Base-by-base conservation (phyloP, 1,140 invertebrate genomes). In the Zaprionus gabonicus region DNA sequence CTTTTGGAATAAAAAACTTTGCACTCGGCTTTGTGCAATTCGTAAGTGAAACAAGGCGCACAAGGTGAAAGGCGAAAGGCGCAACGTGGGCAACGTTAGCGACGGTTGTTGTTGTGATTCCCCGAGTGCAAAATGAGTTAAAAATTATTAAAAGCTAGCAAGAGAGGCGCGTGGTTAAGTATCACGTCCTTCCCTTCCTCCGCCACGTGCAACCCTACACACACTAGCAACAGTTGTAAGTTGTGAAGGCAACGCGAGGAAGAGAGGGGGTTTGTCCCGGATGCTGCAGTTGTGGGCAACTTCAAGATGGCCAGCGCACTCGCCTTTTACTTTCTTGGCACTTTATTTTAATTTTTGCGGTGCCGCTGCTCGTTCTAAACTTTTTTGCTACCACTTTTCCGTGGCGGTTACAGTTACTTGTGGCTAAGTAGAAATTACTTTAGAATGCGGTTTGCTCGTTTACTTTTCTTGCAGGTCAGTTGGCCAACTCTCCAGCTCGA, bases 271-370 rank as follows among this genome's bases (percentile, higher is more conserved):
- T 10, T 34, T 41, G 15, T 0, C 41, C 41, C 74, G 69, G 73
- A 76, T 64, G 73, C 72, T 51, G 49, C 63, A 10, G 72, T 53
- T 57, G 25, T 62, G 59, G 59, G 68, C 73, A 76, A 66, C 73
- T 71, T 71, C 60, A 76, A 76, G 80, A 74, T 69, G 84, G 77
- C 80, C 59, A 87, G 78, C 84, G 56, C 68, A 76, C 79, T 81
- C 71, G 64, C 79, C 78, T 88, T 87, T 87, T 86, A 87, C 85
- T 87, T 87, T 88, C 81, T 84, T 88, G 85, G 84, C 78, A 87
- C 84, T 87, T 88, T 88, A 84, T 88, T 87, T 87, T 87, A 87
- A 87, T 87, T 87, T 88, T 73, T 81, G 68, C 65, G 78, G 74
- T 81, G 46, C 41, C 56, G 31, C 57, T 57, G 63, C 68, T 20